Percentiles rank a stretch among this genome's conserved stretches.
Conservation (phyloP, 2,797 vertebrate species). For the Cryptoblepharus egeriae region DNA sequence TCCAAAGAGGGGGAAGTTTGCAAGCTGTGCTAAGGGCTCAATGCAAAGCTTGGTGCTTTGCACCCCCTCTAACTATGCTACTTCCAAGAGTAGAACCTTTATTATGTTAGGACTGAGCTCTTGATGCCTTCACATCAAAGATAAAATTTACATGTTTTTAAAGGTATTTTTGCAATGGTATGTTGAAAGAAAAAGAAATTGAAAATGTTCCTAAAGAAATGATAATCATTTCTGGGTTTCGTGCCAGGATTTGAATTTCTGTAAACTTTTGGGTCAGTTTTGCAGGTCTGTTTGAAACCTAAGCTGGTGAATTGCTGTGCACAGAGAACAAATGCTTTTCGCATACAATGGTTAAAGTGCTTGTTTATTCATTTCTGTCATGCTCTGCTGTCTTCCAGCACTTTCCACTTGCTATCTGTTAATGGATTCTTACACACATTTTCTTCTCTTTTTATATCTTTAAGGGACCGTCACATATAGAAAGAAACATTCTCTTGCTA, state of each 20-base stretch:
- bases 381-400: not conserved
- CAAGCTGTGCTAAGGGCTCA: too few relatives aligned
- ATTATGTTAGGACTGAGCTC: too few relatives aligned
- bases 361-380: not conserved
- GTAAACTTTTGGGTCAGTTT: not conserved
- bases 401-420: not conserved
- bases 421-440: not conserved
- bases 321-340: too few relatives aligned
- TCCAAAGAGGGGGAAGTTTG: too few relatives aligned
- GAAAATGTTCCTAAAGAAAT: not conserved
- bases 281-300: not conserved
- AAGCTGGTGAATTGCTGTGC: not conserved
- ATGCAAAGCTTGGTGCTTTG: too few relatives aligned
- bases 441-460: not conserved
- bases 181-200: not conserved
- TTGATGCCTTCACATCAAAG: too few relatives aligned
- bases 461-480: accelerated
- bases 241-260: not conserved
- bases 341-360: not conserved
- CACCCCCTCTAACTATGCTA: too few relatives aligned
- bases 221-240: not conserved
- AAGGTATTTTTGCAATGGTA: not conserved
- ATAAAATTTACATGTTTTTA: not conserved
- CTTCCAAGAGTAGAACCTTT: too few relatives aligned
- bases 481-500: not conserved